These are phyloP conservation scores for Agrypnia vestita DNA, from an alignment of 1,140 invertebrate species.

Conservation along the genomic window DNA sequence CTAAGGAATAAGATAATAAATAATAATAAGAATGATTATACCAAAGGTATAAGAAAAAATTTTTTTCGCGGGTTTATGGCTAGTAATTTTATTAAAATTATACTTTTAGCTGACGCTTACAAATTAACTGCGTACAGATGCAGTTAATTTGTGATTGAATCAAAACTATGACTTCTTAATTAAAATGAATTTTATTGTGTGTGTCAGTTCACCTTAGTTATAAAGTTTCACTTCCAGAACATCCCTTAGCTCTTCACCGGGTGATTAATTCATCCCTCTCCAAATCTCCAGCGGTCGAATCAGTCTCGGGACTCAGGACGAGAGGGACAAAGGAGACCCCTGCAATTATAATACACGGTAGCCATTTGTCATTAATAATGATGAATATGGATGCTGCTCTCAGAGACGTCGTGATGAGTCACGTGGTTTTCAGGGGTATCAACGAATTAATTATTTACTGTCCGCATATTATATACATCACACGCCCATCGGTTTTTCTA, in stretches of 20 bases:
- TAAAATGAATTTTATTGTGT: too few relatives aligned
- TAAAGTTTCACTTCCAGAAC: background rate
- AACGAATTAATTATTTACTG: background rate
- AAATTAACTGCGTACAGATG: too few relatives aligned
- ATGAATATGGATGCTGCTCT: constrained; percentile 51
- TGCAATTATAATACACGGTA: constrained; percentile 29
- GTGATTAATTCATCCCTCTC: background rate
- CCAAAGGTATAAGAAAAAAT: too few relatives aligned
- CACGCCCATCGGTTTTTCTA: too few relatives aligned
- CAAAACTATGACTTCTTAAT: too few relatives aligned
- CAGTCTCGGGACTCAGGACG: constrained; percentile 15
- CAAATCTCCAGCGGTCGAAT: constrained; percentile 1
- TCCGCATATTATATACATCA: too few relatives aligned
- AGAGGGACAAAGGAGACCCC: background rate
- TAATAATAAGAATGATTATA: too few relatives aligned
- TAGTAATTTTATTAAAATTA: too few relatives aligned
- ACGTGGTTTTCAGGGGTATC: background rate
- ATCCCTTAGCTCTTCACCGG: background rate
- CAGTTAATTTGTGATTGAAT: too few relatives aligned
- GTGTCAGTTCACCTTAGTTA: background rate
- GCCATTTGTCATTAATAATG: constrained; percentile 49
- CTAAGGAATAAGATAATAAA: too few relatives aligned
- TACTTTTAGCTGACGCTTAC: too few relatives aligned
- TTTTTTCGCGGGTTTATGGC: too few relatives aligned
- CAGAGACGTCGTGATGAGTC: constrained; percentile 5